A percentile compares a stretch with the other conserved stretches of the same genome.
phyloP scores from a whole-genome alignment of 2,888 invertebrate genomes.

The Scaptomyza parva region DNA sequence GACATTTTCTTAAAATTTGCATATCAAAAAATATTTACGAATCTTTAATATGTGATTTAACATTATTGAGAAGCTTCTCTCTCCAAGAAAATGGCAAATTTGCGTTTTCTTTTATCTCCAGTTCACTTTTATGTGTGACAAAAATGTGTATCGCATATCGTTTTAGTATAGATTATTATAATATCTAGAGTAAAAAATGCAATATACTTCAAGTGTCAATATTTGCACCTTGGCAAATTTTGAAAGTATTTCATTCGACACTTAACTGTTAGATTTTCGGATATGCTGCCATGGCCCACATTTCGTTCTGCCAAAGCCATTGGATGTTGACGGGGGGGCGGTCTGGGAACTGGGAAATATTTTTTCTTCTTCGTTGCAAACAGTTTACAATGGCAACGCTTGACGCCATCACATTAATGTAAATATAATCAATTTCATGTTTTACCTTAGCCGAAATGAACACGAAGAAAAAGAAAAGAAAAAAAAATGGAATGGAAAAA shows the following conservation, averaged over 20 bases:
- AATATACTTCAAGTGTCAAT: conserved; percentile 71
- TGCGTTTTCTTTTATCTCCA: not conserved
- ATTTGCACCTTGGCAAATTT: conserved; percentile 71
- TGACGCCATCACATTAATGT: conserved; percentile 79
- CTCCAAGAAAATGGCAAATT: not conserved
- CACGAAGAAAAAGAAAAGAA: conserved; percentile 11
- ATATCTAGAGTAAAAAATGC: conserved; percentile 47
- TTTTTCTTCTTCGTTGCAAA: conserved; percentile 32
- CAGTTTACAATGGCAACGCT: conserved; percentile 72
- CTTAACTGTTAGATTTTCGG: conserved; percentile 45
- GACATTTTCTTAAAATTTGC: not conserved
- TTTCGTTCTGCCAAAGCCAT: not conserved
- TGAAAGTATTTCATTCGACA: conserved; percentile 68
- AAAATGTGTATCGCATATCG: not conserved
- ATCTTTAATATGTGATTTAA: not conserved
- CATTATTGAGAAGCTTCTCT: not conserved
- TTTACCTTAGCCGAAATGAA: conserved; percentile 69
- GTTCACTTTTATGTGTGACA: conserved; percentile 13
- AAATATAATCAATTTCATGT: conserved; percentile 83
- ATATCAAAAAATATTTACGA: not conserved
- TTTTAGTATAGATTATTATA: too few relatives aligned
- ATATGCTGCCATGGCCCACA: conserved; percentile 10
- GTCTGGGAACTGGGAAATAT: conserved; percentile 32
- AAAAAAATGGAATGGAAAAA: conserved; percentile 30
- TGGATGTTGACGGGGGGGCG: conserved; percentile 1